Base-by-base conservation (phyloP, 2,113 vertebrate species). In the Scophthalmus maximus region DNA sequence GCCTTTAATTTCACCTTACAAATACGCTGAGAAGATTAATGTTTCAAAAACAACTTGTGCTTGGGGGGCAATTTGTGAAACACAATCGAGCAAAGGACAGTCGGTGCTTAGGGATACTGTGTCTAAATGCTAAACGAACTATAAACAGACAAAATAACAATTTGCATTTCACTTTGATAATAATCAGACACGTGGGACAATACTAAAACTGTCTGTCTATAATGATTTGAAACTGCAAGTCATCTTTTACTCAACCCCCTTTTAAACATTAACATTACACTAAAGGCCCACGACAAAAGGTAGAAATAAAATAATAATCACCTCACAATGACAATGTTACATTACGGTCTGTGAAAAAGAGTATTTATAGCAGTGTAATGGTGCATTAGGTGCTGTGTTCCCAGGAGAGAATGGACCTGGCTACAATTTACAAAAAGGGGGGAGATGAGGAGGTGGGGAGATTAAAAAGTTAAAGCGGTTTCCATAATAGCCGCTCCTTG, bases 231-330 rank as follows among this genome's bases (percentile, higher is more conserved):
- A 69, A 42, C 17, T 60, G 70, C 18, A 22, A n/a, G 40, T 36
- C 29, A 59, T 49, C 20, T 25, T 73, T 62, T 12, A 23, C 32
- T 56, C 8, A 22, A 3, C 8, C 34, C 56, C 10, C 25, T 52
- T 57, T 32, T 25, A 56, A 50, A 46, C 52, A 40, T 65, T 25
- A 64, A 53, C 18, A 38, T 20, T 34, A 14, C 25, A 36, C 18
- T 56, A 34, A 66, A 68, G 42, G 42, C 15, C 58, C 6, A 20
- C 23, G 62, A 53, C 38, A 53, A 69, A n/a, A 25, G 62, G 56
- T 22, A 26, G 68, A 49, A 78, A 85, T 84, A 57, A 85, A 89
- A 79, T 73, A 77, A 84, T 78, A 80, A 86, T 85, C 76, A 53
- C 25, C 32, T 23, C 47, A 75, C 30, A 62, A 74, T 75, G 57